Percentiles rank a stretch among this genome's conserved stretches.
Conservation (phyloP, 2,797 vertebrate genomes). For the Arctocebus calabarensis region DNA sequence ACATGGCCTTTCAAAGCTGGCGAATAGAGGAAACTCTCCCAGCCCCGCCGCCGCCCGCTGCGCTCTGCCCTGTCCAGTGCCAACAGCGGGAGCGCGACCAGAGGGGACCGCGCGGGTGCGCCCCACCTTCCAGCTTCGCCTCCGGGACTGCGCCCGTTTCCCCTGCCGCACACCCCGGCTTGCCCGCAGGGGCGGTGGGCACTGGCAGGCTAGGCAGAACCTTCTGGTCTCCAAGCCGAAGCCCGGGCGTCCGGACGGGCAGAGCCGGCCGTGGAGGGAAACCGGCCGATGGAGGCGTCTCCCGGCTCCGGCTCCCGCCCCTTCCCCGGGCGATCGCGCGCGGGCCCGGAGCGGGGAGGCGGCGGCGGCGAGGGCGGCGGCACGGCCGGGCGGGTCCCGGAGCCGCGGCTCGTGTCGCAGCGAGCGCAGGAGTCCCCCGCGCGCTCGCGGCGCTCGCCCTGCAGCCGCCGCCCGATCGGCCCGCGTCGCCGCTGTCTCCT, state of each 20-base stretch:
- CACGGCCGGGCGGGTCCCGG: background rate
- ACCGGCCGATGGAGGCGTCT: background rate
- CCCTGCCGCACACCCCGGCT: background rate
- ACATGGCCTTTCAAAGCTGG: background rate
- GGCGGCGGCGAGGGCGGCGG: background rate
- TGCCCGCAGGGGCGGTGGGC: background rate
- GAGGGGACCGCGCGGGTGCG: too few species aligned
- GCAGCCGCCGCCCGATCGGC: background rate
- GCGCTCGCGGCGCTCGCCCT: background rate
- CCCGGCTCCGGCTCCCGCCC: background rate
- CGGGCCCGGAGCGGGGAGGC: background rate
- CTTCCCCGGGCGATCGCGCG: background rate
- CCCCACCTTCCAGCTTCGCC: background rate
- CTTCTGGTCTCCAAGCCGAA: background rate
- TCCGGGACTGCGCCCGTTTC: background rate
- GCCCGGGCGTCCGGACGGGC: rapidly evolving
- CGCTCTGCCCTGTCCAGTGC: background rate
- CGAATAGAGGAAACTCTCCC: background rate
- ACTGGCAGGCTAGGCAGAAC: background rate
- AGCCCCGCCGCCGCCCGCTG: background rate
- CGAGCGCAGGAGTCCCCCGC: background rate
- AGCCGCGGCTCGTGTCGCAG: background rate
- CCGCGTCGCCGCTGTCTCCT: background rate
- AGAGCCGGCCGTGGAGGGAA: background rate
- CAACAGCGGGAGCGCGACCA: rapidly evolving